Evolutionary conservation across 2,888 invertebrate genomes (phyloP).

Genomic region (Drosophila putrida): DNA sequence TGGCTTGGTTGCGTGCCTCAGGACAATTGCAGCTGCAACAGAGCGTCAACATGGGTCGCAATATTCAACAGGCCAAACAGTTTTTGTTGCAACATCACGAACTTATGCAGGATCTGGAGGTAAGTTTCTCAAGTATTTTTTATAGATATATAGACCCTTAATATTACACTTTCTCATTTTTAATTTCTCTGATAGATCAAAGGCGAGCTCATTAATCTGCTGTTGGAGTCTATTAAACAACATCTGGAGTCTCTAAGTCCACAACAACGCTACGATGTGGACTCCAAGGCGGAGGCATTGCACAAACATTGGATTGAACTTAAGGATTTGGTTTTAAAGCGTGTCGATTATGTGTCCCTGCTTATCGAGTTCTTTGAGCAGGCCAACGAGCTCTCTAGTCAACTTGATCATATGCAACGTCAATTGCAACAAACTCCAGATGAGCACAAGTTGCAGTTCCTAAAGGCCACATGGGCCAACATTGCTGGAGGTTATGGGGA

Average conservation of each 20-base stretch:
- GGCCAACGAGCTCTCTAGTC: constrained; percentile 88
- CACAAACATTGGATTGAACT: constrained; percentile 89
- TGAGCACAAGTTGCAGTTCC: constrained; percentile 87
- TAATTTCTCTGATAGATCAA: constrained; percentile 86
- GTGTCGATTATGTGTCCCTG: constrained; percentile 89
- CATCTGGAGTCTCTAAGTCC: constrained; percentile 89
- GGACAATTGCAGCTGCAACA: constrained; percentile 91
- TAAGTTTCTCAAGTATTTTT: constrained; percentile 63
- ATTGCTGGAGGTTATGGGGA: constrained; percentile 89
- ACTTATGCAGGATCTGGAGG: constrained; percentile 90
- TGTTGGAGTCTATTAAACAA: constrained; percentile 88
- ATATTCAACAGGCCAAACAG: constrained; percentile 88
- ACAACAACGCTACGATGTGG: constrained; percentile 88
- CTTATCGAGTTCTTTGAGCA: constrained; percentile 91
- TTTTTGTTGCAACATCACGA: constrained; percentile 91
- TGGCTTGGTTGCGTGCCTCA: constrained; percentile 91
- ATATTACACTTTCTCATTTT: neutral
- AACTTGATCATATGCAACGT: constrained; percentile 89
- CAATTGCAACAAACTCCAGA: constrained; percentile 87
- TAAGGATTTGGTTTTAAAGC: constrained; percentile 87
- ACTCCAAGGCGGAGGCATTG: constrained; percentile 88
- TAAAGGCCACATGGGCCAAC: constrained; percentile 87
- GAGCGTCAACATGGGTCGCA: constrained; percentile 91
- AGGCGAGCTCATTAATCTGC: constrained; percentile 89
- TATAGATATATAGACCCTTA: neutral